These are phyloP conservation scores for Byasa hedistus DNA, from an alignment of 2,888 invertebrate species.

Conservation along the genomic window DNA sequence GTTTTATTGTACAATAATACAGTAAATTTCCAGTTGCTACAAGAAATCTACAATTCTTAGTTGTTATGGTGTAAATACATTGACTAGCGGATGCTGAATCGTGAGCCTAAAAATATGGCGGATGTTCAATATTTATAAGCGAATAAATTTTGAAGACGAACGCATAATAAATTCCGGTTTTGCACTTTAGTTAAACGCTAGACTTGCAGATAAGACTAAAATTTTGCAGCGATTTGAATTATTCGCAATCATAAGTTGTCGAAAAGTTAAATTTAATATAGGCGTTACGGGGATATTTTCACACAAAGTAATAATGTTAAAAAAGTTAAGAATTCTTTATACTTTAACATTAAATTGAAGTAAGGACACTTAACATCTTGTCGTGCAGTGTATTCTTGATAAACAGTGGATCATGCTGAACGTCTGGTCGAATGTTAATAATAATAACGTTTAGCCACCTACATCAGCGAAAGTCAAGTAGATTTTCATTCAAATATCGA, in stretches of 20 bases:
- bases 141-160: conserved; percentile 45
- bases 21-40: too few species aligned
- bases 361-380: too few species aligned
- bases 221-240: conserved; percentile 67
- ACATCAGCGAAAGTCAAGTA: too few species aligned
- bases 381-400: too few species aligned
- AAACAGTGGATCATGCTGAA: too few species aligned
- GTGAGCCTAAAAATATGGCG: conserved; percentile 26
- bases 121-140: conserved; percentile 31
- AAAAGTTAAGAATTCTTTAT: too few species aligned
- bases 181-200: conserved; percentile 58
- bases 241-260: conserved; percentile 67
- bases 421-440: too few species aligned
- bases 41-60: too few species aligned
- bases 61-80: neutral
- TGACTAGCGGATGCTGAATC: conserved; percentile 4
- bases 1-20: too few species aligned
- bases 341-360: too few species aligned
- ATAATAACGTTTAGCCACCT: too few species aligned
- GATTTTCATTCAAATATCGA: too few species aligned
- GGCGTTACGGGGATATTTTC: neutral
- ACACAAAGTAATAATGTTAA: neutral
- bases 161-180: conserved; percentile 68
- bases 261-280: conserved; percentile 40
- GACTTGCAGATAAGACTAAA: conserved; percentile 63